These are phyloP conservation scores for Oncorhynchus masou DNA, from an alignment of 2,113 vertebrate species.

Conservation along the genomic window DNA sequence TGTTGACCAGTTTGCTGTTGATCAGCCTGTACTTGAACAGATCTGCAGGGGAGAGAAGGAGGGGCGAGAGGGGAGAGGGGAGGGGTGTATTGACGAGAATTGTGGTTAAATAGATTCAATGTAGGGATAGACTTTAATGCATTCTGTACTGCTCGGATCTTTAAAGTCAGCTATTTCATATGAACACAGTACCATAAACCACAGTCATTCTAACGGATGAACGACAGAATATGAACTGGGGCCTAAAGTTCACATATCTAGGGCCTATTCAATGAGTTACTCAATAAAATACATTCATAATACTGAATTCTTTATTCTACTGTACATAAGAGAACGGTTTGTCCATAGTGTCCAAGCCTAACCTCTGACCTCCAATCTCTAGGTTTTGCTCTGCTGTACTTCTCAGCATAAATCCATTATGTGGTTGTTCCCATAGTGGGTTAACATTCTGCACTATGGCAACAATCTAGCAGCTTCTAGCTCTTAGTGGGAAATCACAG, in stretches of 20 bases:
- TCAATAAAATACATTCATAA: no score
- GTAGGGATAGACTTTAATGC: not conserved
- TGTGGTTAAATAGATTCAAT: not conserved
- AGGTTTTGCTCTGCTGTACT: not conserved
- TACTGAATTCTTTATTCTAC: no score
- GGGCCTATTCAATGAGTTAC: no score
- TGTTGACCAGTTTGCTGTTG: conserved; percentile 89
- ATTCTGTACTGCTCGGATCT: not conserved
- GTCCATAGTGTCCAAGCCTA: not conserved
- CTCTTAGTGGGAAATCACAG: conserved; percentile 1
- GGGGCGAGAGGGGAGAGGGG: not conserved
- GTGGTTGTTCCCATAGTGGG: not conserved
- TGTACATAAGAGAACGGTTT: not conserved
- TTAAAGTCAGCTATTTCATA: not conserved
- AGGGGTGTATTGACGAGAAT: not conserved
- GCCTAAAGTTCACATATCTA: not conserved
- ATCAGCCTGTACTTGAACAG: conserved; percentile 93
- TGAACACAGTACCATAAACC: not conserved
- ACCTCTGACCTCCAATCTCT: not conserved
- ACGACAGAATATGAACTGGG: not conserved
- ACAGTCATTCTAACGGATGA: no score
- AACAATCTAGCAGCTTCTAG: conserved; percentile 15
- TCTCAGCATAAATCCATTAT: not conserved
- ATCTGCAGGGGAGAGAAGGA: conserved; percentile 68
- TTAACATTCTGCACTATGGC: not conserved